Percentiles rank a stretch among this genome's conserved stretches.
These are phyloP conservation scores for Jaculus jaculus DNA, from an alignment of 2,113 vertebrate genomes.

Conservation along the genomic window DNA sequence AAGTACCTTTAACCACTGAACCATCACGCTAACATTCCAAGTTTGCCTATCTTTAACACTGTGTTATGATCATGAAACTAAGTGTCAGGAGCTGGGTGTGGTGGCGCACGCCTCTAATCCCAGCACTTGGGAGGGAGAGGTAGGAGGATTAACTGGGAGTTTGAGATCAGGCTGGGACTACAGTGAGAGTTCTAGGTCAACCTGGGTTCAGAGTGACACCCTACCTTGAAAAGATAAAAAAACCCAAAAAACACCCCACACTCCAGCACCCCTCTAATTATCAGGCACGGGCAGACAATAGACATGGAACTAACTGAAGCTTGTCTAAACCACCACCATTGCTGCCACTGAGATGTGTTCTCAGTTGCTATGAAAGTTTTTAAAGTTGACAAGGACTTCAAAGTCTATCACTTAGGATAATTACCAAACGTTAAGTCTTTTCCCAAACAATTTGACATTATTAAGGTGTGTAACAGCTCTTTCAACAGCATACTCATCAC, in stretches of 20 bases:
- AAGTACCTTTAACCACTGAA: too few relatives aligned
- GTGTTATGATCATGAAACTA: slow-evolving; percentile 42
- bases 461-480: slow-evolving; percentile 98
- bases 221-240: too few relatives aligned
- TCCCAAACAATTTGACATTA: slow-evolving; percentile 97
- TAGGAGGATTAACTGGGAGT: too few relatives aligned
- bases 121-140: too few relatives aligned
- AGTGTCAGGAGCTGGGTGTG: neutral
- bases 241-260: too few relatives aligned
- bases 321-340: slow-evolving; percentile 11
- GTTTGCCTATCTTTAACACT: slow-evolving; percentile 46
- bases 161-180: too few relatives aligned
- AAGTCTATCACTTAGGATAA: slow-evolving; percentile 68
- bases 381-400: slow-evolving; percentile 31
- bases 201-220: too few relatives aligned
- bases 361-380: slow-evolving; percentile 30
- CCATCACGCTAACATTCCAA: neutral
- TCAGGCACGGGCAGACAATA: neutral
- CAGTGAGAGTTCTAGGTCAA: too few relatives aligned
- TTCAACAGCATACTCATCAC: slow-evolving; percentile 98
- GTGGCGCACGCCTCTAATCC: too few relatives aligned
- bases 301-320: slow-evolving; percentile 7
- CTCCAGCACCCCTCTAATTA: too few relatives aligned
- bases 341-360: neutral
- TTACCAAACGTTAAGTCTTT: slow-evolving; percentile 98